Conservation (phyloP, 37 sponge, comb jelly and placozoan species). For the Spongia lamella region DNA sequence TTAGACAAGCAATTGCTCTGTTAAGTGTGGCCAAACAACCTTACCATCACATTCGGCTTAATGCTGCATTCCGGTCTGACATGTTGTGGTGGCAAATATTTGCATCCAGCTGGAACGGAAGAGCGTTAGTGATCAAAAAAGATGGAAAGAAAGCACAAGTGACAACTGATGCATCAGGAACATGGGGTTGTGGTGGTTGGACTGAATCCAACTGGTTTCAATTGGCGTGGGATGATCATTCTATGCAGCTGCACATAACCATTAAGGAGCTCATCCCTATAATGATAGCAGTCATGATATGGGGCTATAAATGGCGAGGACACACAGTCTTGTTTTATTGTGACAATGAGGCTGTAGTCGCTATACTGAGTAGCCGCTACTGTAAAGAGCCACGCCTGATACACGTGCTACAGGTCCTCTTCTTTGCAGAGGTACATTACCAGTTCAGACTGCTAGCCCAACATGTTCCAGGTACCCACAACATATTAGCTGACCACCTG, state of each 20-base stretch:
- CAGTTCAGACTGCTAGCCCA: slow-evolving; percentile 11
- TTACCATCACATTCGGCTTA: no score
- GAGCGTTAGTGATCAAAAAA: no score
- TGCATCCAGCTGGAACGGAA: no score
- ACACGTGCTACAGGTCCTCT: slow-evolving; percentile 10
- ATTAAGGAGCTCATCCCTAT: slow-evolving; percentile 20
- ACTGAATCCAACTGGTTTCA: slow-evolving; percentile 32
- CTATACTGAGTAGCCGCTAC: neutral
- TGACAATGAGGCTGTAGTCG: slow-evolving; percentile 31
- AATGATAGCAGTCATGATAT: slow-evolving; percentile 4
- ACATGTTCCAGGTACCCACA: slow-evolving; percentile 14
- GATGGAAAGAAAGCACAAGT: no score
- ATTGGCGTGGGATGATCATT: neutral
- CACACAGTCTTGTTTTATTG: slow-evolving; percentile 9
- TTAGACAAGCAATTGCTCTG: no score
- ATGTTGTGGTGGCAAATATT: no score
- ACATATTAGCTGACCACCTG: slow-evolving; percentile 17
- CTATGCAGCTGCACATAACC: neutral
- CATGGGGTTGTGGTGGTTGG: slow-evolving; percentile 34
- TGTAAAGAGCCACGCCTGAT: slow-evolving; percentile 1
- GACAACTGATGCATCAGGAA: slow-evolving; percentile 36
- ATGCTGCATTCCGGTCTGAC: no score
- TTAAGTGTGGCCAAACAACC: no score
- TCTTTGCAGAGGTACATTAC: neutral
- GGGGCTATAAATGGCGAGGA: slow-evolving; percentile 6